Conservation (phyloP, 2,113 vertebrate genomes). For the Tylochromis polylepis region DNA sequence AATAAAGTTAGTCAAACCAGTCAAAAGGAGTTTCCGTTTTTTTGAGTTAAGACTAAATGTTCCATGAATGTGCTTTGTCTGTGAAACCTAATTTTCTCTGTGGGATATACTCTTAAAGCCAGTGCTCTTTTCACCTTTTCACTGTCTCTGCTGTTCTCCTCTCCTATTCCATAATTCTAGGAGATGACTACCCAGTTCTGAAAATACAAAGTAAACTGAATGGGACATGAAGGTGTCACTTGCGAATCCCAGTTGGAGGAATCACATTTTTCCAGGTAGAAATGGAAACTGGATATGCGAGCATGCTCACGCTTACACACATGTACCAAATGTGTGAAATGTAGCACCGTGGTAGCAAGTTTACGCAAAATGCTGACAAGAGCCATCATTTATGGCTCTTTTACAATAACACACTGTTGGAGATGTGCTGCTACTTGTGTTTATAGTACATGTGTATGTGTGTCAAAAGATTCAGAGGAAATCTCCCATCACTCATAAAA, state of each 20-base stretch:
- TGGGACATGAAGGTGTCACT: background rate
- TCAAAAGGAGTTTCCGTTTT: background rate
- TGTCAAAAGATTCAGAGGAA: constrained; percentile 15
- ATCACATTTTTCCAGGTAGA: background rate
- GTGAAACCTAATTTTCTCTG: background rate
- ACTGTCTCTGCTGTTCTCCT: background rate
- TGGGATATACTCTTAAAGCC: background rate
- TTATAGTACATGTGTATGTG: background rate
- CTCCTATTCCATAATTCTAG: background rate
- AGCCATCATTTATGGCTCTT: constrained; percentile 15
- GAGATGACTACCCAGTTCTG: background rate
- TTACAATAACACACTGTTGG: constrained; percentile 35
- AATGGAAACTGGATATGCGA: constrained; percentile 7
- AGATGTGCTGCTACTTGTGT: constrained; percentile 1
- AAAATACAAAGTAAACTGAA: background rate
- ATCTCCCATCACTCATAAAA: constrained; percentile 21
- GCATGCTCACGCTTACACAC: constrained; percentile 24
- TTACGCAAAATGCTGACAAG: constrained; percentile 55
- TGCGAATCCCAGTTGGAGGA: background rate
- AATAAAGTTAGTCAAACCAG: background rate
- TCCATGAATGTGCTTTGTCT: background rate
- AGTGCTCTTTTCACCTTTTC: background rate
- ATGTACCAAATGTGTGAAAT: constrained; percentile 60
- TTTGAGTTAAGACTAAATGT: background rate
- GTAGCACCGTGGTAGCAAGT: constrained; percentile 49